A percentile compares a stretch with the other conserved stretches of the same genome.
phyloP scores from a whole-genome alignment of 2,113 vertebrate genomes.

The Todiramphus saurophagus region DNA sequence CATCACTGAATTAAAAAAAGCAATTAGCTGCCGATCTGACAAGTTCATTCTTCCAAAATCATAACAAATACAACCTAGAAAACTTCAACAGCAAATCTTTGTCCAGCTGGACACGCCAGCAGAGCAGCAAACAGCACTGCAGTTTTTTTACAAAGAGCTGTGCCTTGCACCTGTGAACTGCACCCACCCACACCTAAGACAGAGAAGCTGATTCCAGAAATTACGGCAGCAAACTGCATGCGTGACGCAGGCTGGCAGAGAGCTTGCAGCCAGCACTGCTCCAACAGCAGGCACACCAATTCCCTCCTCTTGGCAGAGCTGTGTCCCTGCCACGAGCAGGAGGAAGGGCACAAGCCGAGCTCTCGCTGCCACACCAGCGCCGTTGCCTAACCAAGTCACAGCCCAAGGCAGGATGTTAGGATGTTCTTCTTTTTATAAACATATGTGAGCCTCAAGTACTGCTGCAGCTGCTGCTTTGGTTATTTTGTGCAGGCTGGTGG shows the following conservation, averaged over 20 bases:
- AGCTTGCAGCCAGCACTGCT: not conserved
- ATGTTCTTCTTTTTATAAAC: not conserved
- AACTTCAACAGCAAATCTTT: not conserved
- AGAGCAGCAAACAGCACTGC: not conserved
- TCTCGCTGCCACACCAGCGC: not conserved
- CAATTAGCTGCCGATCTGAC: not conserved
- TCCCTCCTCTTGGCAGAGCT: not conserved
- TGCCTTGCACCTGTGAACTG: not conserved
- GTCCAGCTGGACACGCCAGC: not conserved
- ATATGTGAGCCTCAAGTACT: fast-evolving
- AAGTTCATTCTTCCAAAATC: not conserved
- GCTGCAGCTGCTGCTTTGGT: not conserved
- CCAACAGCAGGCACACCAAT: not conserved
- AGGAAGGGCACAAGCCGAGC: not conserved
- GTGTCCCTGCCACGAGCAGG: not conserved
- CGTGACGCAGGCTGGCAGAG: not conserved
- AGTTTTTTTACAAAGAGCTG: not conserved
- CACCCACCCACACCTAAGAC: fast-evolving
- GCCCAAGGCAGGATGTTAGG: not conserved
- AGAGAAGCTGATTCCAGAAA: not conserved
- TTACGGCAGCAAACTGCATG: not conserved
- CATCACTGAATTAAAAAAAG: not conserved
- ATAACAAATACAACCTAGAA: not conserved
- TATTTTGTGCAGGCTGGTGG: not conserved
- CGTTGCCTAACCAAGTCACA: fast-evolving